phyloP scores from a whole-genome alignment of 2,797 vertebrate species.

The Hephaestus fuliginosus region DNA sequence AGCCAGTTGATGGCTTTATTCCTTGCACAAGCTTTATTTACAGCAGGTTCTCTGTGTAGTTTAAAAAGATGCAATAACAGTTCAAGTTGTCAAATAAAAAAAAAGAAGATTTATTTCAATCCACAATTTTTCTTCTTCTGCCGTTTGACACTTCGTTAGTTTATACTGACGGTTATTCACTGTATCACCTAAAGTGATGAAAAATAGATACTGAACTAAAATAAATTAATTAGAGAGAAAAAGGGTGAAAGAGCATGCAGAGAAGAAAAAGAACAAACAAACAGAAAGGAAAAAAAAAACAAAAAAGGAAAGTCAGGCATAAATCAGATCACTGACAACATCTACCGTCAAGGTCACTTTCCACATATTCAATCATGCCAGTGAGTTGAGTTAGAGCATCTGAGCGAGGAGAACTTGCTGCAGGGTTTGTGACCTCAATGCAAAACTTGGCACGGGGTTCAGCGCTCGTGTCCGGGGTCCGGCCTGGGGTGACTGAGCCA shows the following conservation, averaged over 20 bases:
- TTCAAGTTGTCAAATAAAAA: background rate
- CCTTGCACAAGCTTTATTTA: background rate
- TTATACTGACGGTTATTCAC: background rate
- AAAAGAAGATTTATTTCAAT: background rate
- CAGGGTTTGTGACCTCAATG: conserved; percentile 67
- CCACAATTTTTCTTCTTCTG: background rate
- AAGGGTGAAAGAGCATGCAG: background rate
- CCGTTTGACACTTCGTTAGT: background rate
- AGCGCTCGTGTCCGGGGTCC: conserved; percentile 52
- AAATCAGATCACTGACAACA: conserved; percentile 50
- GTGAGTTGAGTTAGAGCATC: conserved; percentile 53
- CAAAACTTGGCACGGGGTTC: conserved; percentile 72
- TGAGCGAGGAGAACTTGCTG: conserved; percentile 58
- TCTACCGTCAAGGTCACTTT: conserved; percentile 71
- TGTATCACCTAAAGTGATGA: background rate
- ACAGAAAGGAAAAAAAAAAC: background rate
- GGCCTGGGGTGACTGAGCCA: conserved; percentile 76
- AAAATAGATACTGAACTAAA: conserved; percentile 3
- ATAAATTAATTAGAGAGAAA: background rate
- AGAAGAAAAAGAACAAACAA: background rate
- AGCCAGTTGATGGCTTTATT: background rate
- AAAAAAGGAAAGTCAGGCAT: conserved; percentile 3
- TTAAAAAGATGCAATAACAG: background rate
- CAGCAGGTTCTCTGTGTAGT: background rate
- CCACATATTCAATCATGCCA: conserved; percentile 52